phyloP scores from a whole-genome alignment of 1,140 invertebrate species.

The Magallana angulata region DNA sequence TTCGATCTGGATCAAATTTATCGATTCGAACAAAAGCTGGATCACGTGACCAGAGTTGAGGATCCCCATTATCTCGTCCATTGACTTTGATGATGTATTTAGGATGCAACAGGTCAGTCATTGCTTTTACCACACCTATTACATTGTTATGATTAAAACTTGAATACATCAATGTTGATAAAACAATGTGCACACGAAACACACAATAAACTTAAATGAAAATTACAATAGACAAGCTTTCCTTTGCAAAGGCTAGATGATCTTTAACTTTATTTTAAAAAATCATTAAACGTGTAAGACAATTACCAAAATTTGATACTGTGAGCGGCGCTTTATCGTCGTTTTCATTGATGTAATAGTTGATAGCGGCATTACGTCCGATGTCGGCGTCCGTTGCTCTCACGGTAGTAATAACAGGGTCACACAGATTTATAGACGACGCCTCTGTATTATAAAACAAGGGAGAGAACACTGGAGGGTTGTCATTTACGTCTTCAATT shows the following conservation, averaged over 20 bases:
- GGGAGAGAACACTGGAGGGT: conserved; percentile 57
- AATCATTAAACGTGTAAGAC: no score
- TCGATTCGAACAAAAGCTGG: conserved; percentile 63
- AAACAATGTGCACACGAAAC: no score
- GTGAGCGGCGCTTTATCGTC: neutral
- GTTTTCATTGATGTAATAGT: neutral
- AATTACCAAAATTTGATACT: conserved; percentile 16
- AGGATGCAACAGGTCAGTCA: conserved; percentile 47
- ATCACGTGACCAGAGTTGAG: conserved; percentile 33
- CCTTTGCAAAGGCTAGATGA: conserved; percentile 48
- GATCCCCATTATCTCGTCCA: conserved; percentile 58
- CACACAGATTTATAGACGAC: conserved; percentile 36
- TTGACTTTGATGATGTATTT: conserved; percentile 57
- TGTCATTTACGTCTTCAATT: conserved; percentile 89
- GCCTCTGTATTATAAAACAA: conserved; percentile 76
- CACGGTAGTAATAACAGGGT: conserved; percentile 74
- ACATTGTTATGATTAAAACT: neutral
- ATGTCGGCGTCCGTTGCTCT: conserved; percentile 61
- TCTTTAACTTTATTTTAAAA: conserved; percentile 41
- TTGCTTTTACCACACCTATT: neutral
- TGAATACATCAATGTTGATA: neutral
- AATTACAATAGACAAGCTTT: neutral
- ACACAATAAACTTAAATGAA: neutral
- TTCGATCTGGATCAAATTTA: conserved; percentile 58
- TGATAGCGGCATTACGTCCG: neutral